A percentile compares a stretch with the other conserved stretches of the same genome.
Conservation (phyloP, 2,797 vertebrate species). For the Bryconaethiops microstoma region DNA sequence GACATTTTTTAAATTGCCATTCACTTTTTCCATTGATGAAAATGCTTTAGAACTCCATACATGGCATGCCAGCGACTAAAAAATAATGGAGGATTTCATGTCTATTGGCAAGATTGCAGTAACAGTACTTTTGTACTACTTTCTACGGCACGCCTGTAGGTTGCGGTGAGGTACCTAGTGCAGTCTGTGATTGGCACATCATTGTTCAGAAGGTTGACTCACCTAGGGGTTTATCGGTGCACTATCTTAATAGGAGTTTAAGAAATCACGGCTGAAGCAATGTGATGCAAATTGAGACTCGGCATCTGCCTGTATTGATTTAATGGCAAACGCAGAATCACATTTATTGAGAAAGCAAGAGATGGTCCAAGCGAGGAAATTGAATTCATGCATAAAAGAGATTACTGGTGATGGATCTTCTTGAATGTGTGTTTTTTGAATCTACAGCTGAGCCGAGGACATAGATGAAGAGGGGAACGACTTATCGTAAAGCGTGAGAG, state of each 20-base stretch:
- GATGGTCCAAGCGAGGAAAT: constrained; percentile 58
- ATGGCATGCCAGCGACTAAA: no score
- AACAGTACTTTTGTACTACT: background rate
- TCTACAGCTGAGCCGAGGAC: constrained; percentile 46
- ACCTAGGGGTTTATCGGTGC: constrained; percentile 33
- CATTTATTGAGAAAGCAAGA: constrained; percentile 50
- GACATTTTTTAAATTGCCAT: no score
- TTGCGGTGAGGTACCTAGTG: background rate
- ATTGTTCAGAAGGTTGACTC: constrained; percentile 29
- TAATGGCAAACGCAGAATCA: constrained; percentile 56
- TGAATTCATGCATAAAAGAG: constrained; percentile 59
- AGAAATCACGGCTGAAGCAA: constrained; percentile 39
- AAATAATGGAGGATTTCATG: background rate
- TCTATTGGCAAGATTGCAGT: background rate
- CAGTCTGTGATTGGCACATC: constrained; percentile 38
- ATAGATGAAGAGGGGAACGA: constrained; percentile 52
- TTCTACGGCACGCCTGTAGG: no score
- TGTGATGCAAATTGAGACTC: constrained; percentile 55
- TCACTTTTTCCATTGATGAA: no score
- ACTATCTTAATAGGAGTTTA: constrained; percentile 45
- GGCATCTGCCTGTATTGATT: constrained; percentile 37
- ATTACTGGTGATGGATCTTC: constrained; percentile 59
- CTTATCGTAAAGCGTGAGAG: constrained; percentile 69
- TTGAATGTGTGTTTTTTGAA: constrained; percentile 52
- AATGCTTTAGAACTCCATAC: no score